A percentile compares a stretch with the other conserved stretches of the same genome.
These are phyloP conservation scores for Lepus oiostolus DNA, from an alignment of 2,797 vertebrate genomes.

Conservation along the genomic window DNA sequence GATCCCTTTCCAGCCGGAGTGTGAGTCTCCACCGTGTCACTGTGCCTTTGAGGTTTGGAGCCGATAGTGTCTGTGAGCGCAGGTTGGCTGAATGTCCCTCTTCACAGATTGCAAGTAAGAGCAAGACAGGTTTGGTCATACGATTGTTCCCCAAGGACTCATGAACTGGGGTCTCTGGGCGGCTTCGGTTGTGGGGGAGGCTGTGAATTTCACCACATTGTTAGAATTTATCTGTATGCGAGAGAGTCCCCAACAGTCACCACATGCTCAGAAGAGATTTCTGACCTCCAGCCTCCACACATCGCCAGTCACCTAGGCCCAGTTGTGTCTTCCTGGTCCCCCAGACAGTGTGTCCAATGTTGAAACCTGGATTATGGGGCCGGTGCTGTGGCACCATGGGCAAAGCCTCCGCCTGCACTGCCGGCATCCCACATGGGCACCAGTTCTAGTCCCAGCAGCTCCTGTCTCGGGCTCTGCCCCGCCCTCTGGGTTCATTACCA, in stretches of 20 bases:
- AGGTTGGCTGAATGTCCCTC: background rate
- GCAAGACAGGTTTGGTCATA: background rate
- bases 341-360: accelerated
- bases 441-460: background rate
- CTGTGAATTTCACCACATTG: background rate
- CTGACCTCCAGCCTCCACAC: background rate
- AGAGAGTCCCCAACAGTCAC: background rate
- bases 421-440: too few relatives aligned
- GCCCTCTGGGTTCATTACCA: accelerated
- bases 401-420: too few relatives aligned
- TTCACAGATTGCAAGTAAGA: background rate
- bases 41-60: background rate
- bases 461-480: accelerated
- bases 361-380: too few relatives aligned
- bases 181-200: background rate
- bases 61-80: background rate
- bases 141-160: background rate
- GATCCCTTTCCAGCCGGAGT: background rate
- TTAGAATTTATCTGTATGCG: background rate
- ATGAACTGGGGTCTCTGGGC: background rate
- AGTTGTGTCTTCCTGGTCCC: background rate
- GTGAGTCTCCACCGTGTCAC: background rate
- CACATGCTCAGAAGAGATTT: background rate
- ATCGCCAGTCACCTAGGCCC: background rate
- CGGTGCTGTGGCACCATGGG: too few relatives aligned